phyloP scores from a whole-genome alignment of 2,113 vertebrate genomes.

The Chamaea fasciata region DNA sequence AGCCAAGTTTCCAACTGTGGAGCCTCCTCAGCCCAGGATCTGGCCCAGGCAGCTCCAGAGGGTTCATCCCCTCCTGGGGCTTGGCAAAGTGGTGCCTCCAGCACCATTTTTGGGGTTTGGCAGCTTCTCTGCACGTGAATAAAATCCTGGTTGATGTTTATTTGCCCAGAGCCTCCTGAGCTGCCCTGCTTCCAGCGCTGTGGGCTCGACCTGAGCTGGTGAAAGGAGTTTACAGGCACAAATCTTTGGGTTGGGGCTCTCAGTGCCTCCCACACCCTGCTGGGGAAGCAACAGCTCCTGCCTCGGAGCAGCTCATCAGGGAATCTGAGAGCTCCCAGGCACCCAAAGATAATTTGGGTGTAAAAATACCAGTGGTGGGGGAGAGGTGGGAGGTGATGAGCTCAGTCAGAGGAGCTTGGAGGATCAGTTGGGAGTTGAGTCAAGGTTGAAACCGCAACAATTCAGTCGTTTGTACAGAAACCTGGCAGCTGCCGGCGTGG shows the following conservation, averaged over 20 bases:
- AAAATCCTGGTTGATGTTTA: not conserved
- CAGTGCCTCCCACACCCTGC: not conserved
- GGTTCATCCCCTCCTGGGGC: not conserved
- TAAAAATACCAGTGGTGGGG: not conserved
- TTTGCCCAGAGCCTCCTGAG: not conserved
- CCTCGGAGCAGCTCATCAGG: fast-evolving
- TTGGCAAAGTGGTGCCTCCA: not conserved
- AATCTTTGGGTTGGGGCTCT: not conserved
- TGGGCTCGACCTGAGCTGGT: not conserved
- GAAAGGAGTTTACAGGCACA: not conserved
- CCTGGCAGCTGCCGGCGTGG: not conserved
- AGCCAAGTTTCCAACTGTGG: fast-evolving
- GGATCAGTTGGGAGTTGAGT: not conserved
- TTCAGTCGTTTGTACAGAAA: not conserved
- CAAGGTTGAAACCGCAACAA: not conserved
- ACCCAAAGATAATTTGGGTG: not conserved
- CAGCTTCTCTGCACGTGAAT: not conserved
- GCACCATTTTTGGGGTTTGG: not conserved
- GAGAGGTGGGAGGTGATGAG: not conserved
- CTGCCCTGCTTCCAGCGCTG: not conserved
- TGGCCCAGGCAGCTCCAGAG: not conserved
- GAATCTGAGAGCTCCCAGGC: not conserved
- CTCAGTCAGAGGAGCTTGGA: not conserved
- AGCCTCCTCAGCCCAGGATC: not conserved
- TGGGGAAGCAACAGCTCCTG: not conserved